Base-by-base conservation (phyloP, 2,888 invertebrate genomes). In the Psococerastis gibbosa region DNA sequence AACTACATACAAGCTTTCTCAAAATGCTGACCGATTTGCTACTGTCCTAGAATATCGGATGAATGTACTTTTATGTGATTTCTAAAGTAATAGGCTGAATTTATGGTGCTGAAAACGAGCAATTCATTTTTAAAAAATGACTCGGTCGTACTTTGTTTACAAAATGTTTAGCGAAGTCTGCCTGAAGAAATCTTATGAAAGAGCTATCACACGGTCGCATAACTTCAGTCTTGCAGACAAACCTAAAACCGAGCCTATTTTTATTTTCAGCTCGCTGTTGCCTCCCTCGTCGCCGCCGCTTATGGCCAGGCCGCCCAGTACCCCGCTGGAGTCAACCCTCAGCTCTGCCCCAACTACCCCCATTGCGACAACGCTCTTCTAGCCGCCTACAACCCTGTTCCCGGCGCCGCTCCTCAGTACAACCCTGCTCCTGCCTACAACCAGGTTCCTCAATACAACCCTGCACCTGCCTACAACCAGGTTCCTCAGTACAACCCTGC, bases 291-390 rank as follows among this genome's bases (percentile, higher is more conserved):
- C 38, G 38, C 38, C 22, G 38, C 38, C 22, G 38, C 20, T 18
- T 38, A 38, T 20, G 17, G 38, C 20, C 38, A 64, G 2, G 62
- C 64, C 45, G 59, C 63, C 53, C 64, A 67, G 57, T 70, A 69
- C 65, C 69, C 69, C 6, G 69, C 69, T 32, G 70, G 69, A 17
- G 58, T 70, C 1, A 67, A 68, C 58, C 70, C 71, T 2, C 66
- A 70, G 1, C 62, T 70, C 2, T 70, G 70, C 59, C 70, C 70
- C 45, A 66, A 70, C 62, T 71, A 70, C 61, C 71, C 71, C 16
- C 66, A 57, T 60, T 71, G 70, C 46, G 67, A 65, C 49, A 55
- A 60, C 9, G 57, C 57, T 2, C 52, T 64, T 13, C 54, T 68
- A 32, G 58, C 66, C 3, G 59, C 61, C 59, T 63, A 61, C 35